Base-by-base conservation (phyloP, 2,113 vertebrate genomes). In the Varanus komodoensis region DNA sequence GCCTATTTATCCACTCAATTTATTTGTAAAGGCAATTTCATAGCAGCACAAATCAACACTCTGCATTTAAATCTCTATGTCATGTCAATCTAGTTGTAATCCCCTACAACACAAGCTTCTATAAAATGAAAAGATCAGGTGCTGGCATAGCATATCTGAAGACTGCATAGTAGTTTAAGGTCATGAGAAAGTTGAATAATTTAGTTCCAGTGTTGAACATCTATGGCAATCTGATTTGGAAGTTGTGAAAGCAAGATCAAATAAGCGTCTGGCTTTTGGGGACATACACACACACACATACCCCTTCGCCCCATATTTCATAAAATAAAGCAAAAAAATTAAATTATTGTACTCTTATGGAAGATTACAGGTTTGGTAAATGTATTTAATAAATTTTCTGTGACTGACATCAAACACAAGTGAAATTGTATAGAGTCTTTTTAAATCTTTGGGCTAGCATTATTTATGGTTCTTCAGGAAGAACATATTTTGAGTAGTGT, bases 21-120 rank as follows among this genome's bases (percentile, higher is more conserved):
- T 44, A 48, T 84, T 84, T 84, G 25, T 69, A 84, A 69, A 84
- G 48, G n/a, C 50, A 84, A 34, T 27, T 44, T 84, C 64, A 71
- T 17, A 29, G 38, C 50, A 32, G 44, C 78, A 80, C 44, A 52
- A 50, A 23, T 80, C 44, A 67, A 67, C 5, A 15, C 50, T 34
- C 29, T 54, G 29, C 50, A 44, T 15, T 64, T 87, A 64, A 48
- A 29, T 44, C 34, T 29, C 34, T 87, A 32, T 67, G 57, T 50
- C 17, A 6, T n/a, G 14, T 50, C 54, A n/a, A 7, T 87, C 38
- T 79, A 8, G 25, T 87, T 77, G 27, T 48, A 78, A 79, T 44
- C 34, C 15, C 32, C 29, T 50, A 69, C 75, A 67, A 29, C 44
- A n/a, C 29, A 79, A 48, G 11, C 57, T 50, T 64, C 34, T 79